phyloP scores from a whole-genome alignment of 2,113 vertebrate species.

The Zosterops borbonicus region DNA sequence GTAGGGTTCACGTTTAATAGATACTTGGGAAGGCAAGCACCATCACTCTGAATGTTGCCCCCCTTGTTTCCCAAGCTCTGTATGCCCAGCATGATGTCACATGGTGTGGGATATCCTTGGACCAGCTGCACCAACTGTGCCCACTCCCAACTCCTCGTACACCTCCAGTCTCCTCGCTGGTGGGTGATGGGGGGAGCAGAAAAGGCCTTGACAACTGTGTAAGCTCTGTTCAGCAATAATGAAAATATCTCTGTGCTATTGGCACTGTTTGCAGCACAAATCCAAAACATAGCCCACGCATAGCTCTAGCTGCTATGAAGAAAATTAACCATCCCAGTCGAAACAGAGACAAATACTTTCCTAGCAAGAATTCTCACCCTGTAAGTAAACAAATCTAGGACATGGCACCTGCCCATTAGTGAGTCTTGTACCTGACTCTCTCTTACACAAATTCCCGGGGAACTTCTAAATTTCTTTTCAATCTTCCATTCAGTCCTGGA shows the following conservation, averaged over 20 bases:
- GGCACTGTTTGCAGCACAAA: background rate
- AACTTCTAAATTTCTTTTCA: background rate
- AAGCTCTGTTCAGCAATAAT: background rate
- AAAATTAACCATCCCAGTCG: background rate
- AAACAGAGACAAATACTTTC: background rate
- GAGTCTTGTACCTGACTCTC: background rate
- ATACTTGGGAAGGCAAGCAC: background rate
- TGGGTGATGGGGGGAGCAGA: background rate
- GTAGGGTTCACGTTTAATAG: fast-evolving
- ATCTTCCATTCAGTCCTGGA: background rate
- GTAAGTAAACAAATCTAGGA: background rate
- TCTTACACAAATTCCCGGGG: background rate
- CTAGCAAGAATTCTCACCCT: background rate
- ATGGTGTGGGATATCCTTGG: background rate
- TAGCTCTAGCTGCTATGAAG: background rate
- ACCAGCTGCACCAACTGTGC: background rate
- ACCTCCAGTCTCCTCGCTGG: fast-evolving
- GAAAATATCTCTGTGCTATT: background rate
- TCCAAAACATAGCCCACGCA: background rate
- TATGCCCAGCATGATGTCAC: background rate
- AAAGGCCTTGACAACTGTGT: background rate
- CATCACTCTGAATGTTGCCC: fast-evolving
- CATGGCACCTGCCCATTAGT: background rate
- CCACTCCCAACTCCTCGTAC: background rate
- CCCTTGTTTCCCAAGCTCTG: background rate